Conservation (phyloP, 2,888 invertebrate species). For the Lasioglossum morio region DNA sequence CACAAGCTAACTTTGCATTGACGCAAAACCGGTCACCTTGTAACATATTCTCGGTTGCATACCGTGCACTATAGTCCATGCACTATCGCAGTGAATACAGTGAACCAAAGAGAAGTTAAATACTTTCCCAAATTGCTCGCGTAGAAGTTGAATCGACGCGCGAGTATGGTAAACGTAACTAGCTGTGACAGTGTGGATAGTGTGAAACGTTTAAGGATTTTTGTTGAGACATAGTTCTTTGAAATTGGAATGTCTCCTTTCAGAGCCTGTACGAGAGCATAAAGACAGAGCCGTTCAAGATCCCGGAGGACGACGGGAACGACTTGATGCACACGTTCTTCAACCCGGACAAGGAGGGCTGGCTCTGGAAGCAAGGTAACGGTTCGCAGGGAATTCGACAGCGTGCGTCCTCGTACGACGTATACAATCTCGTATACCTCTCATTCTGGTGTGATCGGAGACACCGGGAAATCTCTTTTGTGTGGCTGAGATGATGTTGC, state of each 20-base stretch:
- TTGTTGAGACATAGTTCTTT: background rate
- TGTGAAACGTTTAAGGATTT: background rate
- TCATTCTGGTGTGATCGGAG: conserved; percentile 44
- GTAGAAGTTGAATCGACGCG: background rate
- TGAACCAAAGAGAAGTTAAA: background rate
- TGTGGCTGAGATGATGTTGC: conserved; percentile 35
- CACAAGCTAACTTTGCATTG: background rate
- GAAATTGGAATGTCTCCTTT: background rate
- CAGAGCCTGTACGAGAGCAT: conserved; percentile 98
- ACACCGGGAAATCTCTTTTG: conserved; percentile 41
- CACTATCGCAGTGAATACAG: background rate
- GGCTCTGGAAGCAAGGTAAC: conserved; percentile 98
- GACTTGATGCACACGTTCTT: conserved; percentile 99
- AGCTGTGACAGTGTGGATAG: background rate
- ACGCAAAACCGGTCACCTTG: no score
- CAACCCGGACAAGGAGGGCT: conserved; percentile 99
- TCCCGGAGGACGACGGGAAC: conserved; percentile 99
- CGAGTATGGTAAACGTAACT: background rate
- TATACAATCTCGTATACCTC: conserved; percentile 26
- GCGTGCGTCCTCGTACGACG: background rate
- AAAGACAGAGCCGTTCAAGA: conserved; percentile 99
- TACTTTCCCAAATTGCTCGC: background rate
- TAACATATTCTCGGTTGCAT: no score
- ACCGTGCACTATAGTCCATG: background rate
- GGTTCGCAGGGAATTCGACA: conserved; percentile 19